Percentiles rank a stretch among this genome's conserved stretches.
These are phyloP conservation scores for Arion vulgaris DNA, from an alignment of 1,140 invertebrate species.

Conservation along the genomic window DNA sequence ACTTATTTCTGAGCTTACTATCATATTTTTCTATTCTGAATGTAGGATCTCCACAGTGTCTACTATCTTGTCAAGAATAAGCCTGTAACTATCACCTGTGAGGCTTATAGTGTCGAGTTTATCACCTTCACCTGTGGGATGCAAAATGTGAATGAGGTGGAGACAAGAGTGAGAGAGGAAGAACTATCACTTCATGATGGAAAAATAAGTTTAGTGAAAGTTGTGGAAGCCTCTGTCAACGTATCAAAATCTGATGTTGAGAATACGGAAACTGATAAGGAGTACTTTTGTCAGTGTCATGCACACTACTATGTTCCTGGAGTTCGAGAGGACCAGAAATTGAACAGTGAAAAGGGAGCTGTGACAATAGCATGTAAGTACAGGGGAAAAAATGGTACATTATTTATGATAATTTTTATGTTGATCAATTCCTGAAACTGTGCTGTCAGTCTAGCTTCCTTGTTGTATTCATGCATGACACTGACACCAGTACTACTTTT, in stretches of 20 bases:
- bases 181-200: neutral
- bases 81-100: slow-evolving; percentile 86
- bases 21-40: slow-evolving; percentile 75
- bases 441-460: no score
- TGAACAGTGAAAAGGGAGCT: slow-evolving; percentile 69
- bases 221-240: neutral
- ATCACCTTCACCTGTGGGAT: slow-evolving; percentile 88
- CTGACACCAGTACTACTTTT: no score
- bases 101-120: slow-evolving; percentile 86
- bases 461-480: no score
- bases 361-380: slow-evolving; percentile 27
- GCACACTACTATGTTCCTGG: neutral
- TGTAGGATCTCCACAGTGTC: slow-evolving; percentile 86
- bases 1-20: no score
- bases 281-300: slow-evolving; percentile 6
- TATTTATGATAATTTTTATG: no score
- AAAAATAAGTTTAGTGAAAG: neutral
- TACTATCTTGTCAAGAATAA: slow-evolving; percentile 88
- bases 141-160: slow-evolving; percentile 53
- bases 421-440: no score
- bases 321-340: neutral
- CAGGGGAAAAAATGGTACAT: neutral
- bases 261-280: neutral
- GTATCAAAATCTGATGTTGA: neutral
- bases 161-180: neutral